Percentiles rank a stretch among this genome's conserved stretches.
These are phyloP conservation scores for Mesodorylaimus sp. DNA, from an alignment of 2,888 invertebrate species.

Conservation along the genomic window DNA sequence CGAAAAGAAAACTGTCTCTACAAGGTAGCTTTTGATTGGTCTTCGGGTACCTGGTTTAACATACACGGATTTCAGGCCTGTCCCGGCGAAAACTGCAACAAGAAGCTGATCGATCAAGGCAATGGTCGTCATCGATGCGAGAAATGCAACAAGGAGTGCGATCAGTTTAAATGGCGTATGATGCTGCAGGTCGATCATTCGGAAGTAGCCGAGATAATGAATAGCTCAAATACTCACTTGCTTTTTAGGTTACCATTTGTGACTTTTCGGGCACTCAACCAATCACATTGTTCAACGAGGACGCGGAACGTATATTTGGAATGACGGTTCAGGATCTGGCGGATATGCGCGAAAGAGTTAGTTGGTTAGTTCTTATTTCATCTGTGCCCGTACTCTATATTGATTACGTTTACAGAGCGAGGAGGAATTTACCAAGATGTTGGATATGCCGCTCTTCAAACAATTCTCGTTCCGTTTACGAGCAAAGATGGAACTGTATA, in stretches of 20 bases:
- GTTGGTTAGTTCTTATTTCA: background rate
- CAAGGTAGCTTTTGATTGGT: constrained; percentile 36
- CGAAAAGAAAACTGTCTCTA: constrained; percentile 67
- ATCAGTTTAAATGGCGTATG: constrained; percentile 66
- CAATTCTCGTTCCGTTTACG: constrained; percentile 62
- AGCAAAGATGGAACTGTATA: constrained; percentile 72
- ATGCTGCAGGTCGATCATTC: constrained; percentile 39
- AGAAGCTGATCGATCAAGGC: constrained; percentile 72
- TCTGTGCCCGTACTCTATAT: background rate
- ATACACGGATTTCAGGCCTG: constrained; percentile 45
- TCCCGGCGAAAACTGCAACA: constrained; percentile 69
- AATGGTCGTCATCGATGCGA: constrained; percentile 80
- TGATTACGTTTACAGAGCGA: constrained; percentile 38
- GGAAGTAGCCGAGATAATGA: background rate
- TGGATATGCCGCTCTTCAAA: constrained; percentile 56
- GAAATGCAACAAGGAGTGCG: constrained; percentile 68
- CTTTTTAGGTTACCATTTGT: constrained; percentile 53
- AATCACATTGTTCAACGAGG: constrained; percentile 64
- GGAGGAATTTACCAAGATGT: constrained; percentile 46
- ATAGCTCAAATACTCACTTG: background rate
- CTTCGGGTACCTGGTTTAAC: background rate
- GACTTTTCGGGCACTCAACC: constrained; percentile 74
- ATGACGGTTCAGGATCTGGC: constrained; percentile 56
- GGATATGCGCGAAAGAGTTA: constrained; percentile 31
- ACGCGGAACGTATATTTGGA: constrained; percentile 57